Conservation (phyloP, 2,888 invertebrate genomes). For the Eilema griseolum region DNA sequence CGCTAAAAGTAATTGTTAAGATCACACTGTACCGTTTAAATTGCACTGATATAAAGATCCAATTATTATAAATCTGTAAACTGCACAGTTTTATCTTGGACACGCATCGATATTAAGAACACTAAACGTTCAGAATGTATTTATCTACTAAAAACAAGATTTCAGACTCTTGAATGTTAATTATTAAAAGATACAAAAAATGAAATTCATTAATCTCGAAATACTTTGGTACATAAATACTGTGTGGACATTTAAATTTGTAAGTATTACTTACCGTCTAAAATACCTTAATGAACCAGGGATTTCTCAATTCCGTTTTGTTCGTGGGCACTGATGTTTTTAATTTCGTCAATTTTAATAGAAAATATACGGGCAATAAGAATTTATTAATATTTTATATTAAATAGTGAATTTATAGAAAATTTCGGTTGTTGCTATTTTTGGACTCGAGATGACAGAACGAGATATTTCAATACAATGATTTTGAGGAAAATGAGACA, state of each 20-base stretch:
- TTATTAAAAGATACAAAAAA: neutral
- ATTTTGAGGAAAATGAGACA: conserved; percentile 22
- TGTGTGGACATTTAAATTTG: neutral
- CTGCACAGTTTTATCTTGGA: too few relatives aligned
- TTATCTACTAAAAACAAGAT: too few relatives aligned
- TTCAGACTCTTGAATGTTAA: too few relatives aligned
- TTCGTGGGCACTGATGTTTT: neutral
- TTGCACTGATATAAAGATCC: too few relatives aligned
- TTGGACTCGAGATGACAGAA: conserved; percentile 18
- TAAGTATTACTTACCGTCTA: neutral
- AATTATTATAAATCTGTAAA: too few relatives aligned
- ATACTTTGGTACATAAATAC: neutral
- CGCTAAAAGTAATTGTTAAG: too few relatives aligned
- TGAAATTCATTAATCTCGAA: neutral
- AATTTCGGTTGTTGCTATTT: conserved; percentile 26
- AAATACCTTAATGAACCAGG: neutral
- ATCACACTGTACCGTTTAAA: too few relatives aligned
- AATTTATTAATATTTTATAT: neutral
- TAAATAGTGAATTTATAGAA: conserved; percentile 7
- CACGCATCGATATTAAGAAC: neutral
- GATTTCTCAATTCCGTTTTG: too few relatives aligned
- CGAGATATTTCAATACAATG: conserved; percentile 29
- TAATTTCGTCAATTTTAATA: neutral
- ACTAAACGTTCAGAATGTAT: neutral
- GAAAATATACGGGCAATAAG: neutral